Evolutionary conservation across 2,888 invertebrate species (phyloP).

Genomic region (Heterodera filipjevi): DNA sequence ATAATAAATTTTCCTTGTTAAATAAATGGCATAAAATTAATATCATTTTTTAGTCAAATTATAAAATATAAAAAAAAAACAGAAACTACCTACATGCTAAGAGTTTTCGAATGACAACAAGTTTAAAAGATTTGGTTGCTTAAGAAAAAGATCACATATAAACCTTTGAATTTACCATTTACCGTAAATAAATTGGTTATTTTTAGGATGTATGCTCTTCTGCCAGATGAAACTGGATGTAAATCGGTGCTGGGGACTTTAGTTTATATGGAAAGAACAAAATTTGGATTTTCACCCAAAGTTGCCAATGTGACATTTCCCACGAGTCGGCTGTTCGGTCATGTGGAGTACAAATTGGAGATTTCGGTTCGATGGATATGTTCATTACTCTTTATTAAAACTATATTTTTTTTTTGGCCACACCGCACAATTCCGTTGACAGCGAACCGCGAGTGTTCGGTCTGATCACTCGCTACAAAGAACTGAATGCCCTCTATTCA

Average conservation of each 20-base stretch:
- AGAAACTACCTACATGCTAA: too few species aligned
- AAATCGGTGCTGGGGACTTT: constrained; percentile 40
- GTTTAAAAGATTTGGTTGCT: too few species aligned
- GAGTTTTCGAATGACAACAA: too few species aligned
- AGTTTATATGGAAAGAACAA: constrained; percentile 43
- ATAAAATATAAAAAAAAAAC: too few species aligned
- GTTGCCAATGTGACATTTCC: constrained; percentile 38
- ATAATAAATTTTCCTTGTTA: too few species aligned
- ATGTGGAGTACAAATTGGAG: constrained; percentile 45
- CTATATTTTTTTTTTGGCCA: constrained; percentile 35
- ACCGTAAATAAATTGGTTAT: too few species aligned
- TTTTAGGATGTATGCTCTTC: constrained; percentile 29
- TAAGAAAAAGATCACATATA: too few species aligned
- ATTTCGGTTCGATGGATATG: constrained; percentile 32
- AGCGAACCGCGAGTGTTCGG: constrained; percentile 38
- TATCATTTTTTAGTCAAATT: too few species aligned
- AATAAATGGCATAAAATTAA: too few species aligned
- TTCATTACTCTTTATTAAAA: not conserved
- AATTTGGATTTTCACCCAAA: constrained; percentile 41
- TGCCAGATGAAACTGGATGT: constrained; percentile 46
- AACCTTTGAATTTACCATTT: too few species aligned
- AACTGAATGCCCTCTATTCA: constrained; percentile 36
- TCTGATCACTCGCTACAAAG: constrained; percentile 40
- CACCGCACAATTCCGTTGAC: constrained; percentile 39
- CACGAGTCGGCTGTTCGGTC: constrained; percentile 36